Conservation (phyloP, 2,797 vertebrate genomes). For the Betta splendens region DNA sequence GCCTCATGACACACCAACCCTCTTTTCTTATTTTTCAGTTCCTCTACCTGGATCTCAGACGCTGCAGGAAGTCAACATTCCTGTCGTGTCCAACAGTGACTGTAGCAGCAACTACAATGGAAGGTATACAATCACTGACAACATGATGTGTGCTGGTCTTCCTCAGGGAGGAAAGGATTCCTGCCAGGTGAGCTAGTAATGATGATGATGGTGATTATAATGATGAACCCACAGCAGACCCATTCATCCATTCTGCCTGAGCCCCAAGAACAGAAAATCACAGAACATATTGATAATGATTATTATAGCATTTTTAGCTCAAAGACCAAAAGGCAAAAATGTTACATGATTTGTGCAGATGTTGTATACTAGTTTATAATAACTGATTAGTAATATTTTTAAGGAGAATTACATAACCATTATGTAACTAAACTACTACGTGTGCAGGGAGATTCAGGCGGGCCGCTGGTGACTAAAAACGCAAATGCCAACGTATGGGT, state of each 20-base stretch:
- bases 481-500: constrained; percentile 52
- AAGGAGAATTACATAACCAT: too few species aligned
- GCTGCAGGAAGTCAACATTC: constrained; percentile 72
- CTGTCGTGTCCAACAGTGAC: constrained; percentile 53
- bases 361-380: too few species aligned
- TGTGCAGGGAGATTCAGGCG: constrained; percentile 69
- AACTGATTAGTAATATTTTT: too few species aligned
- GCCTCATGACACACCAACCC: too few species aligned
- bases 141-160: constrained; percentile 78
- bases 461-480: constrained; percentile 55
- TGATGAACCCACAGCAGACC: too few species aligned
- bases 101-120: constrained; percentile 8
- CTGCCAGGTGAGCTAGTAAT: constrained; percentile 75
- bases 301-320: too few species aligned
- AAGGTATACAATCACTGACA: background rate
- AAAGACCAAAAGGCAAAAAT: too few species aligned
- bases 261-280: too few species aligned
- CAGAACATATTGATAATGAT: too few species aligned
- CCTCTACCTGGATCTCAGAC: constrained; percentile 5
- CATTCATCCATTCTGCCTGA: too few species aligned
- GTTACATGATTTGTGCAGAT: too few species aligned
- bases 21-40: constrained; percentile 14
- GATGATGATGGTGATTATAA: too few species aligned
- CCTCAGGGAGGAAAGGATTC: constrained; percentile 61
- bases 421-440: background rate